These are phyloP conservation scores for Cebus imitator DNA, from an alignment of 2,113 vertebrate species.

Conservation along the genomic window DNA sequence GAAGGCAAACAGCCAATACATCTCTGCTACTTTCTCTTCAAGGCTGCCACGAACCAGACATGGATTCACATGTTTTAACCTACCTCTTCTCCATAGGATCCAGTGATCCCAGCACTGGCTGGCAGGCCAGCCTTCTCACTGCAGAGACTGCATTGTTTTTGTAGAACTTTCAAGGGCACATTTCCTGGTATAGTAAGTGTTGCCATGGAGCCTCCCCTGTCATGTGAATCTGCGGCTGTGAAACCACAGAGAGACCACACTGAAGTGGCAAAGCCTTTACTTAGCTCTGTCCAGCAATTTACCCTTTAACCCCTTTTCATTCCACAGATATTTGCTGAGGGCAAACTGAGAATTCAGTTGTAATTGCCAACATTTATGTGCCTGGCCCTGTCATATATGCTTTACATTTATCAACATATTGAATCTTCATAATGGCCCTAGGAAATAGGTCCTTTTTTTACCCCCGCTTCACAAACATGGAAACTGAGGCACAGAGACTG, in stretches of 20 bases:
- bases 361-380: not conserved
- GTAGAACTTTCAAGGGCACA: not conserved
- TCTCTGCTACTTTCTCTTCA: not conserved
- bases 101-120: not conserved
- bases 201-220: not conserved
- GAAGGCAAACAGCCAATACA: not conserved
- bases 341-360: not conserved
- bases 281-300: not conserved
- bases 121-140: not conserved
- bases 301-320: not conserved
- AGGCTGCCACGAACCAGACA: not conserved
- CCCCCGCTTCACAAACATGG: not conserved
- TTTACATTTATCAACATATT: not conserved
- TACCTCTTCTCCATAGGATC: not conserved
- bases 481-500: not conserved
- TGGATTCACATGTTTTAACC: accelerated
- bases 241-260: not conserved
- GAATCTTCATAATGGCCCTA: not conserved
- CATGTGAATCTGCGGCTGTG: not conserved
- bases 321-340: not conserved
- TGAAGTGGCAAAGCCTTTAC: not conserved
- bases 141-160: not conserved
- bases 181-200: no score
- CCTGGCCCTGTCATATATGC: not conserved
- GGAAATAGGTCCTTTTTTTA: not conserved